These are phyloP conservation scores for Nebria brevicollis DNA, from an alignment of 2,888 invertebrate species.

Conservation along the genomic window DNA sequence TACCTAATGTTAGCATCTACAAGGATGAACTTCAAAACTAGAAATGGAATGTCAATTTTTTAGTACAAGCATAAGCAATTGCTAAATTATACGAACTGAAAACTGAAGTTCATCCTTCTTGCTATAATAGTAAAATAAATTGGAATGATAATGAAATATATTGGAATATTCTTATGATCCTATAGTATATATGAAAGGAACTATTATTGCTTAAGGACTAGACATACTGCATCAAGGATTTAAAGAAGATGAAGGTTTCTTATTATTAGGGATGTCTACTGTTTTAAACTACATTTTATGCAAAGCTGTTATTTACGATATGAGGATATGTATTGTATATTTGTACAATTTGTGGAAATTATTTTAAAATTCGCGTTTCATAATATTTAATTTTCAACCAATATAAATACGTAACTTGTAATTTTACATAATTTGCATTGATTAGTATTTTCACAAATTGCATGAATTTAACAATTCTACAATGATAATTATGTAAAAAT, in stretches of 20 bases:
- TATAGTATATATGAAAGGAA: conserved; percentile 40
- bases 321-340: not conserved
- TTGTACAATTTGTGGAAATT: not conserved
- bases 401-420: no score
- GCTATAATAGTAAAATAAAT: not conserved
- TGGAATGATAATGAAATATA: not conserved
- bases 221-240: conserved; percentile 29
- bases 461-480: no score
- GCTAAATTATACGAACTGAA: not conserved
- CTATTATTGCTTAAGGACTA: conserved; percentile 45
- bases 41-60: not conserved
- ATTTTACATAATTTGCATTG: no score
- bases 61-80: not conserved
- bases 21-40: not conserved
- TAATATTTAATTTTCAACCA: no score
- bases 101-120: not conserved
- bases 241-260: conserved; percentile 21
- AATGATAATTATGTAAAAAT: no score
- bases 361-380: no score
- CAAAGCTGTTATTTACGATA: conserved; percentile 10
- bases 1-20: not conserved
- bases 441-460: no score
- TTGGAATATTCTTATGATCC: not conserved
- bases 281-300: not conserved
- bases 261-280: conserved; percentile 19